Evolutionary conservation across 2,113 vertebrate genomes (phyloP).

Genomic region (Neofelis nebulosa): DNA sequence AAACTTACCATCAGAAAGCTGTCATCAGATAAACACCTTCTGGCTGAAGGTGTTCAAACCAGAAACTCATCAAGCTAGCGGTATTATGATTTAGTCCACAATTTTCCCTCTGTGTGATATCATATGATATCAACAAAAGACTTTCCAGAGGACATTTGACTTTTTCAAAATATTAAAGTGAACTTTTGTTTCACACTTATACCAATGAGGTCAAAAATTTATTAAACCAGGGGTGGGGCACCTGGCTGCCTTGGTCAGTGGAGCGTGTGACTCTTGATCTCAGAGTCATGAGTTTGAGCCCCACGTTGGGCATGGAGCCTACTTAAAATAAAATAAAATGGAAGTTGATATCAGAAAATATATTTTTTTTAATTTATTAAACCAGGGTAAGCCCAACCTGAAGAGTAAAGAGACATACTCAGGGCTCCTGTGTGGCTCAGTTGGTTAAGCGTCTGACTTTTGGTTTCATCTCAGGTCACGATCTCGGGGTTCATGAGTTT

Average conservation of each 20-base stretch:
- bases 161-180: conserved; percentile 18
- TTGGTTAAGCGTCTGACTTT: too few species aligned
- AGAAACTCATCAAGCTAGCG: neutral
- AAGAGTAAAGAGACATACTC: neutral
- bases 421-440: too few species aligned
- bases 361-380: too few species aligned
- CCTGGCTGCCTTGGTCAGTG: neutral
- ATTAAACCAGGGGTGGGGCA: neutral
- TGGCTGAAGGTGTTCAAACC: neutral
- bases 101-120: neutral
- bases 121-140: neutral
- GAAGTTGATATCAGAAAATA: too few species aligned
- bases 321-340: too few species aligned
- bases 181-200: neutral
- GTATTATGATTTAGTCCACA: neutral
- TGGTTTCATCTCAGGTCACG: too few species aligned
- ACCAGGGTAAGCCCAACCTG: too few species aligned
- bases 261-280: too few species aligned
- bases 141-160: neutral
- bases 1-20: neutral
- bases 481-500: too few species aligned
- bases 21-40: neutral
- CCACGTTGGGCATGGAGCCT: too few species aligned
- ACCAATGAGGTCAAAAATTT: neutral
- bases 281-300: too few species aligned